Evolutionary conservation across 2,888 invertebrate genomes (phyloP).

Genomic region (Sinodicranocentrus sp.): DNA sequence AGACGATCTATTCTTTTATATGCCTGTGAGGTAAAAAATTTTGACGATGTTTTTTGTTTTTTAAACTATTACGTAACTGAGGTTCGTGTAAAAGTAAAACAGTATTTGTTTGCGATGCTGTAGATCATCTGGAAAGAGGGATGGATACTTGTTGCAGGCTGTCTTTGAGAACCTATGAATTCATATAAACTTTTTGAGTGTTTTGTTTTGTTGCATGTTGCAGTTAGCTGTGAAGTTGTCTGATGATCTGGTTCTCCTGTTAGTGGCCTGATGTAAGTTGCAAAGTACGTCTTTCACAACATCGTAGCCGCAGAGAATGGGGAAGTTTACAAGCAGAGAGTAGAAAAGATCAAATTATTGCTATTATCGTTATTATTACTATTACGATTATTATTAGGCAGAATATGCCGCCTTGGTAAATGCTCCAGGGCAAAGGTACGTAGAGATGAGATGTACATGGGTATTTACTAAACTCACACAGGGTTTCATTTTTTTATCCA

Average conservation of each 20-base stretch:
- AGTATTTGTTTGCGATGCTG: background rate
- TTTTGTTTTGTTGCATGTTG: too few species aligned
- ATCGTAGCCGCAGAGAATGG: slow-evolving; percentile 15
- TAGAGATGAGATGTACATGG: too few species aligned
- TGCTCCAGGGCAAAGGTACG: slow-evolving; percentile 20
- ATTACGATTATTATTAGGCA: slow-evolving; percentile 39
- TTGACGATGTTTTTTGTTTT: background rate
- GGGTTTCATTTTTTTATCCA: too few species aligned
- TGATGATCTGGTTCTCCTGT: background rate
- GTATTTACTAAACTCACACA: too few species aligned
- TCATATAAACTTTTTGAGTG: slow-evolving; percentile 2
- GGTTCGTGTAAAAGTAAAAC: background rate
- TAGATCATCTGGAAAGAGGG: slow-evolving; percentile 12
- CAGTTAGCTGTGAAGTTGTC: too few species aligned
- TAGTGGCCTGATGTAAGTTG: too few species aligned
- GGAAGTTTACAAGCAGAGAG: slow-evolving; percentile 26
- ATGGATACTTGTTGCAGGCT: slow-evolving; percentile 3
- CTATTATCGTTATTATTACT: slow-evolving; percentile 36
- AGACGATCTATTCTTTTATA: background rate
- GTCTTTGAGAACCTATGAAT: background rate
- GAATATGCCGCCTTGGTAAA: slow-evolving; percentile 10
- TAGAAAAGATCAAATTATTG: slow-evolving; percentile 28
- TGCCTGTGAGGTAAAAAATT: slow-evolving; percentile 15
- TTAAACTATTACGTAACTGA: background rate
- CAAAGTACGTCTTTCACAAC: background rate